phyloP scores from a whole-genome alignment of 2,113 vertebrate genomes.

The Ranitomeya imitator region DNA sequence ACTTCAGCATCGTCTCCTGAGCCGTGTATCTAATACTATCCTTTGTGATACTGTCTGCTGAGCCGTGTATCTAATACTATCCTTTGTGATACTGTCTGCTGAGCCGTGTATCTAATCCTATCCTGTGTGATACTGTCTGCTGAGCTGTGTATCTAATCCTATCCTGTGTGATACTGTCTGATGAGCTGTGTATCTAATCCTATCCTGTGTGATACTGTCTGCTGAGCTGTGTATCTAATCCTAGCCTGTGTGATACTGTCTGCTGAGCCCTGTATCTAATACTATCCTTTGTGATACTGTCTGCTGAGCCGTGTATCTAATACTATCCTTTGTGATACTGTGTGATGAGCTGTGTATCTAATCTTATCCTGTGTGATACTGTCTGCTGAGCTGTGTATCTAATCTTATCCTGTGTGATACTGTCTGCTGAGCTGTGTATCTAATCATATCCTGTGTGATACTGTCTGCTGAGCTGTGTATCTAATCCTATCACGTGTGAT shows the following conservation, averaged over 20 bases:
- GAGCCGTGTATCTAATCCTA: background rate
- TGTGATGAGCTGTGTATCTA: background rate
- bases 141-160: conserved; percentile 1
- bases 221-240: background rate
- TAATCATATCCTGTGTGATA: background rate
- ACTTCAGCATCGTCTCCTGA: too few species aligned
- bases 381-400: background rate
- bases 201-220: background rate
- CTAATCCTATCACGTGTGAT: background rate
- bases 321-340: background rate
- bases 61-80: background rate
- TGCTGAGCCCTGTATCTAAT: background rate
- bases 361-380: background rate
- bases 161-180: background rate
- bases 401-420: background rate
- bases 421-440: background rate
- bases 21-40: background rate
- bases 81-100: background rate
- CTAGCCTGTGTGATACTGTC: background rate
- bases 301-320: background rate
- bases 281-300: background rate
- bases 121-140: background rate
- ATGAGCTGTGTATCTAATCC: background rate
- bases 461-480: background rate
- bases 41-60: background rate